Percentiles rank a stretch among this genome's conserved stretches.
These are phyloP conservation scores for fruit fly (Drosophila melanogaster) DNA, from an alignment of 1,140 invertebrate species.

Conservation along the genomic window Release_6_plus_ISO1_MT NT_037436.4:25072501-25073000, in stretches of 20 bases:
- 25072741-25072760: background rate
- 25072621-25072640: conserved; percentile 1
- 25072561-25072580: background rate
- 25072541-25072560: conserved; percentile 3
- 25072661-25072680: background rate
- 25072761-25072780: conserved; percentile 4
- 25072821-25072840: too few species aligned
- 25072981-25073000: too few species aligned
- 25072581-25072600: conserved; percentile 2
- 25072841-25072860: too few species aligned
- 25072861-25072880: too few species aligned
- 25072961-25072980: too few species aligned
- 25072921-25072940: too few species aligned
- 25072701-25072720: conserved; percentile 16
- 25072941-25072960: too few species aligned
- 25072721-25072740: conserved; percentile 1
- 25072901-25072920: too few species aligned
- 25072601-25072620: conserved; percentile 10
- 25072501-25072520: background rate
- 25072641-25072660: conserved; percentile 11
- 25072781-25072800: too few species aligned
- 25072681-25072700: background rate
- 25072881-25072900: too few species aligned
- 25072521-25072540: conserved; percentile 1
- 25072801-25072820: too few species aligned